Conservation (phyloP, 2,797 vertebrate species). For the Malurus leucopterus region DNA sequence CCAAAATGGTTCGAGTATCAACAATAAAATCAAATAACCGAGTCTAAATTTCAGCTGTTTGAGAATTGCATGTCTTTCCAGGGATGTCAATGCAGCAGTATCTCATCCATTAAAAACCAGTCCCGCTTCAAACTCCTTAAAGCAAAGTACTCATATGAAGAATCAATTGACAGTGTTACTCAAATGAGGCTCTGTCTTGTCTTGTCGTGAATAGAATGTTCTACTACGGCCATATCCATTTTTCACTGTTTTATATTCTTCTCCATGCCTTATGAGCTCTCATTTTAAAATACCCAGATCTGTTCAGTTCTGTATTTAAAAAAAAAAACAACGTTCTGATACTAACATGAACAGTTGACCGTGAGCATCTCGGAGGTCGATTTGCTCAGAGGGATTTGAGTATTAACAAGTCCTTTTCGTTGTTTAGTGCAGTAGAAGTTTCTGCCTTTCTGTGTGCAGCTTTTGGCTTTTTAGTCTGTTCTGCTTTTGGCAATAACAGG, state of each 20-base stretch:
- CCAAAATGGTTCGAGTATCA: not conserved
- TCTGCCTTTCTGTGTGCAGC: constrained; percentile 23
- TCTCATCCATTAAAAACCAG: not conserved
- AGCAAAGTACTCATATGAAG: not conserved
- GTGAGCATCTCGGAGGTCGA: not conserved
- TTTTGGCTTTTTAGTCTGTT: constrained; percentile 38
- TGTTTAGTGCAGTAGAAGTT: not conserved
- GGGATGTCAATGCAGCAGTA: not conserved
- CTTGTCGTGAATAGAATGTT: not conserved
- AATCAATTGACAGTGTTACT: not conserved
- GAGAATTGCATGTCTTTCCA: not conserved
- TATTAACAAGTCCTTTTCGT: not conserved
- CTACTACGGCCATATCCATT: not conserved
- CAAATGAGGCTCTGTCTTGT: constrained; percentile 1
- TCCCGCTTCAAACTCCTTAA: not conserved
- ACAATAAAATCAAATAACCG: not conserved
- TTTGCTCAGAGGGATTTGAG: not conserved
- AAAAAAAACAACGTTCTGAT: not conserved
- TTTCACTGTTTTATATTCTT: not conserved
- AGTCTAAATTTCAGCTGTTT: not conserved
- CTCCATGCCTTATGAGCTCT: constrained; percentile 5
- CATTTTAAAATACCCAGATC: not conserved
- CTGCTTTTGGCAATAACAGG: constrained; percentile 11
- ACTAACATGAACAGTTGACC: not conserved
- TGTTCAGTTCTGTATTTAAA: not conserved